Percentiles rank a stretch among this genome's conserved stretches.
Evolutionary conservation across 2,797 vertebrate genomes (phyloP).

Genomic region (Picus viridis): DNA sequence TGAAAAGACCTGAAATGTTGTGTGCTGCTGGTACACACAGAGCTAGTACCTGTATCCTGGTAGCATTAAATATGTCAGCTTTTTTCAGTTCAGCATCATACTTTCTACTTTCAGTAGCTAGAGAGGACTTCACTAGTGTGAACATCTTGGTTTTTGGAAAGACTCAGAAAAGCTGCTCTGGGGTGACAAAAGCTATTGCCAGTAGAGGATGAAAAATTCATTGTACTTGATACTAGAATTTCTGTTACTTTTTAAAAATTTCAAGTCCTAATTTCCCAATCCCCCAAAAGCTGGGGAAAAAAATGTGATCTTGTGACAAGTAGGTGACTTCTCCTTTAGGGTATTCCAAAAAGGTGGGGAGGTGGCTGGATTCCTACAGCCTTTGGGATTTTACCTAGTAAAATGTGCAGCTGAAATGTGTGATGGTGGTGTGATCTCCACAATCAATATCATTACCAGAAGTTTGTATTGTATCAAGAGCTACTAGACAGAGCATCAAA

Average conservation of each 20-base stretch:
- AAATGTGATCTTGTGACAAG: background rate
- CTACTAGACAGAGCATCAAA: background rate
- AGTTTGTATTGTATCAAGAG: background rate
- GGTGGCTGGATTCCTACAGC: background rate
- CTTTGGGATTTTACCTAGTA: background rate
- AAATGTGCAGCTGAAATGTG: background rate
- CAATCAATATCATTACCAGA: background rate
- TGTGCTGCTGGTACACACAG: accelerated
- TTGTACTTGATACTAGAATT: background rate
- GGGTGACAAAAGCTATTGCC: background rate
- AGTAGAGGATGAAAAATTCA: background rate
- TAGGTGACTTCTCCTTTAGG: background rate
- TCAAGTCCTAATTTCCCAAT: background rate
- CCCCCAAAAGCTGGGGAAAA: background rate
- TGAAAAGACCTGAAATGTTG: background rate
- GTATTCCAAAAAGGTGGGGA: background rate
- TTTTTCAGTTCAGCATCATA: background rate
- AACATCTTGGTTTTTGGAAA: background rate
- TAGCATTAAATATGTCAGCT: background rate
- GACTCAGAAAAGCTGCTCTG: background rate
- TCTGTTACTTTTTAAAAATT: background rate
- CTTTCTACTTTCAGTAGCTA: background rate
- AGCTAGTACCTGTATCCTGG: background rate
- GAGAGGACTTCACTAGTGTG: background rate
- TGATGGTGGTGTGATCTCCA: background rate